phyloP scores from a whole-genome alignment of 1,140 invertebrate species.

The Venturia canescens region DNA sequence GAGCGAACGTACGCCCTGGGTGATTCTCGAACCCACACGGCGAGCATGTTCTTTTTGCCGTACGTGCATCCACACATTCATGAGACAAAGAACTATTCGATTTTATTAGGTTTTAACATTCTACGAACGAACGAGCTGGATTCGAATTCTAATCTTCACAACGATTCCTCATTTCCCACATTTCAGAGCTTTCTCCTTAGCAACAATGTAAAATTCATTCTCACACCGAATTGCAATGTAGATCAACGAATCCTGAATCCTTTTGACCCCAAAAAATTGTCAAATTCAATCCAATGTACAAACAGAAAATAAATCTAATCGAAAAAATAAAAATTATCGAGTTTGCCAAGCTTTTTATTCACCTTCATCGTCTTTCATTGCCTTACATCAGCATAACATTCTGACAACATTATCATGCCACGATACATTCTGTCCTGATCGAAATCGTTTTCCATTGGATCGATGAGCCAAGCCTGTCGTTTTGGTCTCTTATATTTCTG shows the following conservation, averaged over 20 bases:
- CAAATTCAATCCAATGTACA: neutral
- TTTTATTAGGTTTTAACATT: slow-evolving; percentile 76
- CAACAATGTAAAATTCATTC: too few species aligned
- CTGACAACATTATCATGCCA: slow-evolving; percentile 72
- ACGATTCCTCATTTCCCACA: neutral
- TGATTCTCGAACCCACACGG: slow-evolving; percentile 65
- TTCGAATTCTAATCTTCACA: neutral
- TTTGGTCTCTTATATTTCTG: slow-evolving; percentile 67
- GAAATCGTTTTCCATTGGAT: slow-evolving; percentile 62
- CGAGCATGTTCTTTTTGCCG: slow-evolving; percentile 69
- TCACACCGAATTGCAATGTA: too few species aligned
- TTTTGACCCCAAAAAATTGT: too few species aligned
- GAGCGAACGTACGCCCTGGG: slow-evolving; percentile 64
- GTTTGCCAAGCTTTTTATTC: neutral
- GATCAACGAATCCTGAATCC: too few species aligned
- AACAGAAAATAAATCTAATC: neutral
- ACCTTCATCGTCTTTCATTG: slow-evolving; percentile 23
- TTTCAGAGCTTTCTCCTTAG: too few species aligned
- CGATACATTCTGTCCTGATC: slow-evolving; percentile 66
- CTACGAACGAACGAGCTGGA: slow-evolving; percentile 36
- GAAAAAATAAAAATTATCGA: neutral
- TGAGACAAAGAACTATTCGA: slow-evolving; percentile 68
- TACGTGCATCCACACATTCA: slow-evolving; percentile 29
- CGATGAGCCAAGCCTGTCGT: slow-evolving; percentile 53
- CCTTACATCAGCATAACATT: slow-evolving; percentile 62